Percentiles rank a stretch among this genome's conserved stretches.
phyloP scores from a whole-genome alignment of 1,140 invertebrate species.

The Euura lappo region DNA sequence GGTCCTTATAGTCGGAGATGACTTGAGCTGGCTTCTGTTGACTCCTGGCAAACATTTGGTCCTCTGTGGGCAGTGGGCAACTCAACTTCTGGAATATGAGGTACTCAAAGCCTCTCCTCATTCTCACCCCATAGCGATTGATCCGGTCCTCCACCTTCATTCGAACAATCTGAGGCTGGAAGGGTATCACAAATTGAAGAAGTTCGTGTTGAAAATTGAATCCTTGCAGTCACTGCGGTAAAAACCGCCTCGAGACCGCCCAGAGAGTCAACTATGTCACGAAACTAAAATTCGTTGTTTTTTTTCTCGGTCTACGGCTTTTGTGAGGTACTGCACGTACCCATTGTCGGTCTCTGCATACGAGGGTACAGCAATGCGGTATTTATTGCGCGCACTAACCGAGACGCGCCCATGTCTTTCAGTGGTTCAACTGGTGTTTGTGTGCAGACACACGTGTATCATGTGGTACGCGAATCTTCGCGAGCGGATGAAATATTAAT shows the following conservation, averaged over 20 bases:
- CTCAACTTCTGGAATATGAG: background rate
- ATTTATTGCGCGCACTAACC: background rate
- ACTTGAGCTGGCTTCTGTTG: background rate
- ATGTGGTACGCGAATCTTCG: background rate
- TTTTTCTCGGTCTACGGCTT: background rate
- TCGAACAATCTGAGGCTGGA: no score
- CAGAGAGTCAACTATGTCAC: background rate
- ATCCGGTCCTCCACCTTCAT: no score
- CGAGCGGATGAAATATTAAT: background rate
- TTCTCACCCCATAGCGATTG: no score
- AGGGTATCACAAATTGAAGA: no score
- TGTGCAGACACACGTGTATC: background rate
- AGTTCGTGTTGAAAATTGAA: no score
- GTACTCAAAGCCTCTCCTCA: no score
- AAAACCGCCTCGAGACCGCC: no score
- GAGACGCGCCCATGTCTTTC: slow-evolving; percentile 1
- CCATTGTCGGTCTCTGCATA: background rate
- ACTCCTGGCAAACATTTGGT: background rate
- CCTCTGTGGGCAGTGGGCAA: background rate
- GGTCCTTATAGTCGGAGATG: background rate
- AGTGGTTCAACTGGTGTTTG: background rate
- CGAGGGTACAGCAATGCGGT: background rate
- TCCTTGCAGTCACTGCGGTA: no score
- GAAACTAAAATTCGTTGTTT: background rate
- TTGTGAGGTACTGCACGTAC: background rate